Evolutionary conservation across 1,140 invertebrate species (phyloP).

Genomic region (Halictus rubicundus): DNA sequence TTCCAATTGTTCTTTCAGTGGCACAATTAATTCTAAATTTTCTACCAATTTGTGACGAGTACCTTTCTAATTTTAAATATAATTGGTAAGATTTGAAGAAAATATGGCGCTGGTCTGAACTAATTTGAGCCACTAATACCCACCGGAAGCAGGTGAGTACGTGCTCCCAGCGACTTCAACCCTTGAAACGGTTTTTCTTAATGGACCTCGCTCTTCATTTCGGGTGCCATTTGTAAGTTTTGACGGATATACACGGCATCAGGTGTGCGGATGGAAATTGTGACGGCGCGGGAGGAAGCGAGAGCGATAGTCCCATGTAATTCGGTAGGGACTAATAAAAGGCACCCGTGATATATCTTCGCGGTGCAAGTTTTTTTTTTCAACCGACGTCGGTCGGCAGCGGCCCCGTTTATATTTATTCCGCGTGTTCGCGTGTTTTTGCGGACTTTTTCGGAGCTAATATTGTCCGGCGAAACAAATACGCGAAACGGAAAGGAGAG

Average conservation of each 20-base stretch:
- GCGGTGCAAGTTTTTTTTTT: conserved; percentile 28
- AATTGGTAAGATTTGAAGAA: no score
- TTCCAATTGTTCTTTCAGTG: no score
- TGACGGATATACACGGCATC: conserved; percentile 38
- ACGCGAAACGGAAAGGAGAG: conserved; percentile 64
- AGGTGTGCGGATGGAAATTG: conserved; percentile 34
- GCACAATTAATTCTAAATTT: no score
- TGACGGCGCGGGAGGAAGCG: conserved; percentile 16
- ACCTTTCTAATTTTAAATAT: no score
- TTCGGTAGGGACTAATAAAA: conserved; percentile 51
- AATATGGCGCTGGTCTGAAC: no score
- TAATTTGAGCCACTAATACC: no score
- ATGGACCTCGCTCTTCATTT: no score
- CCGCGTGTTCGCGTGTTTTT: conserved; percentile 52
- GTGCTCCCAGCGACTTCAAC: no score
- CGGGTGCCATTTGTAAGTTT: neutral
- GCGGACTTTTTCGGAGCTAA: conserved; percentile 60
- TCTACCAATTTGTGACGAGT: no score
- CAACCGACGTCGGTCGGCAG: neutral
- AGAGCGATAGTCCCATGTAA: conserved; percentile 43
- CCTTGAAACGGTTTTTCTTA: no score
- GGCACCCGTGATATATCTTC: conserved; percentile 49
- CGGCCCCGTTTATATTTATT: conserved; percentile 45
- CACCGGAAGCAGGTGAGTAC: no score
- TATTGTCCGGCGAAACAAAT: conserved; percentile 66